Evolutionary conservation across 2,888 invertebrate species (phyloP), one percentile per base, ranked within the genome.

Genomic region (Archips xylosteana): DNA sequence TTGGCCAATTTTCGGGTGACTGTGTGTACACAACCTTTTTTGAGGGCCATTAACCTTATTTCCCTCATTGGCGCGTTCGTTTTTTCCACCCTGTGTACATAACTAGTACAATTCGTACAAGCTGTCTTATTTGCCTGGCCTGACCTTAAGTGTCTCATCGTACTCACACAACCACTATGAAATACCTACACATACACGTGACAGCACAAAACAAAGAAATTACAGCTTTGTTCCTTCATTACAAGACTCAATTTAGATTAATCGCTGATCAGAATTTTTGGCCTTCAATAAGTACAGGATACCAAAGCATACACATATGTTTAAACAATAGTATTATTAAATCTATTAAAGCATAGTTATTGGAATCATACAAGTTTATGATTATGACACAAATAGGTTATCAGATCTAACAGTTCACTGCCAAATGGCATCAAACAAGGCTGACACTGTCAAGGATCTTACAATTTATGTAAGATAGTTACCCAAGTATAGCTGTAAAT

Each of bases 351-450:
- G 57, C 23, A 32, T 57, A 32, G 57, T n/a, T 6, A 32, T 4
- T 57, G 57, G 32, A 57, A 57, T 57, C 23, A 23, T 54, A 54
- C 9, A 54, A 15, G 23, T 23, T 9, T 54, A 54, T 54, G 54
- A 8, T 23, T 54, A 23, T 13, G 32, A 9, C 13, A 49, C 47
- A 57, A 63, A 13, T 51, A 66, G 75, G 68, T 75, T 76, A 79
- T 78, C 75, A 68, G 75, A 74, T 73, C 70, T 74, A 70, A 78
- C 77, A 82, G 83, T 83, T 85, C 85, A 87, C 84, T 83, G 87
- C 84, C 82, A 84, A 77, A 77, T 77, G 66, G 77, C 81, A 75
- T 79, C 77, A 74, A 73, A 80, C 82, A 84, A 85, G 83, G 81
- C 79, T 80, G 62, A 39, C 72, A 75, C 75, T 76, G 77, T 76